These are phyloP conservation scores for Trimorus sp. DNA, from an alignment of 2,888 invertebrate genomes.

Conservation along the genomic window DNA sequence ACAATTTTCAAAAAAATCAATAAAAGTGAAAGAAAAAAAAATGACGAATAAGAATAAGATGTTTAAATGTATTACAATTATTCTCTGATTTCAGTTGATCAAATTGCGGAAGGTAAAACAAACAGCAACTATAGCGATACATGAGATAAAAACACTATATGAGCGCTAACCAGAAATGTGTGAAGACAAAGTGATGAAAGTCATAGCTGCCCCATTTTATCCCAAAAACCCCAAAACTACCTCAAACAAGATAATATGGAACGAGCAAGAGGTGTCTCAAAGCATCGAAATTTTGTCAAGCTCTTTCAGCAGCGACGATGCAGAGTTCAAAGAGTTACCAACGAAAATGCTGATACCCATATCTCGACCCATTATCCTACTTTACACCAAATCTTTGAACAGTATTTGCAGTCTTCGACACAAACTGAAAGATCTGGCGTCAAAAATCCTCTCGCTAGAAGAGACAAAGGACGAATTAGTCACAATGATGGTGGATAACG, in stretches of 20 bases:
- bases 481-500: slow-evolving; percentile 70
- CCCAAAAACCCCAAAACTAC: slow-evolving; percentile 6
- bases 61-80: slow-evolving; percentile 41
- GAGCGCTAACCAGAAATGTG: slow-evolving; percentile 82
- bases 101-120: slow-evolving; percentile 80
- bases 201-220: slow-evolving; percentile 76
- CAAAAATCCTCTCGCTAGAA: slow-evolving; percentile 71
- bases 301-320: slow-evolving; percentile 76
- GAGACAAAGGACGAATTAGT: slow-evolving; percentile 69
- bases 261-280: slow-evolving; percentile 76
- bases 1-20: background rate
- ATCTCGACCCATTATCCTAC: slow-evolving; percentile 75
- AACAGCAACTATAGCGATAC: slow-evolving; percentile 82
- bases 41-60: too few relatives aligned
- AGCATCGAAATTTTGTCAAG: slow-evolving; percentile 78
- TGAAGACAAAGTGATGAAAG: slow-evolving; percentile 79
- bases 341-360: slow-evolving; percentile 71
- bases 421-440: slow-evolving; percentile 71
- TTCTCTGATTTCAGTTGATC: slow-evolving; percentile 82
- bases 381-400: slow-evolving; percentile 71
- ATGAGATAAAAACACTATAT: slow-evolving; percentile 83
- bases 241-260: slow-evolving; percentile 36
- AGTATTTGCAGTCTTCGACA: slow-evolving; percentile 72
- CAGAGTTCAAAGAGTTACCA: slow-evolving; percentile 77
- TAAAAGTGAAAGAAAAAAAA: slow-evolving; percentile 2